Percentiles rank a stretch among this genome's conserved stretches.
phyloP scores from a whole-genome alignment of 1,140 invertebrate species.

The Drosophila leontia region DNA sequence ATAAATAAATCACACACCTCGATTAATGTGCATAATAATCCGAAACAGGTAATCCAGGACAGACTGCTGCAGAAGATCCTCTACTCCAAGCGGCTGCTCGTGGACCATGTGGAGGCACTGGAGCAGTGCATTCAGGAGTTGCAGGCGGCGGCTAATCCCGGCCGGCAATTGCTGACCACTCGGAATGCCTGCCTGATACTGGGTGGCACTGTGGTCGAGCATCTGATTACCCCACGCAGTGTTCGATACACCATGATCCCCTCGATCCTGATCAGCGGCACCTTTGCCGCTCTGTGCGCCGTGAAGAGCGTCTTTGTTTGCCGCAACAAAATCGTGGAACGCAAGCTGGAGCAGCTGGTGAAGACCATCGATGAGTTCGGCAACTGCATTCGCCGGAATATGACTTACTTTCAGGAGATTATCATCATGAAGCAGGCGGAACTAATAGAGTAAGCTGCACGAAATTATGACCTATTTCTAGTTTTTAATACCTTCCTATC shows the following conservation, averaged over 20 bases:
- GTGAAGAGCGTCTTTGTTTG: conserved; percentile 77
- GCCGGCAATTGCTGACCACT: conserved; percentile 62
- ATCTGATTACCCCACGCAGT: conserved; percentile 67
- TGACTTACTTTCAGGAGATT: conserved; percentile 84
- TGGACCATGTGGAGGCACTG: conserved; percentile 80
- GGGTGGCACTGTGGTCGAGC: conserved; percentile 68
- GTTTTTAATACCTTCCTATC: background rate
- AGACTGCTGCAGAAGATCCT: conserved; percentile 73
- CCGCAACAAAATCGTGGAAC: conserved; percentile 79
- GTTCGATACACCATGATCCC: conserved; percentile 66
- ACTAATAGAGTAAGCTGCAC: conserved; percentile 68
- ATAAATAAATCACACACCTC: conserved; percentile 23
- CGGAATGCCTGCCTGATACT: conserved; percentile 70
- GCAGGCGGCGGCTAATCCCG: background rate
- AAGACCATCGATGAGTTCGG: conserved; percentile 82
- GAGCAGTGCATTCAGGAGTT: conserved; percentile 73
- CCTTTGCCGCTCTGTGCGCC: conserved; percentile 69
- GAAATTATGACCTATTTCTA: fast-evolving
- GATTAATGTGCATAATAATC: conserved; percentile 12
- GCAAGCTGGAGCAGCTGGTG: conserved; percentile 75
- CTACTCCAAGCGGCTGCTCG: conserved; percentile 75
- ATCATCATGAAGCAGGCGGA: conserved; percentile 83
- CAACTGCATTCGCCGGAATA: conserved; percentile 81
- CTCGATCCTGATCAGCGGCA: conserved; percentile 50
- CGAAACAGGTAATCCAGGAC: conserved; percentile 66